Conservation (phyloP, 2,113 vertebrate species). For the Clarias magur region DNA sequence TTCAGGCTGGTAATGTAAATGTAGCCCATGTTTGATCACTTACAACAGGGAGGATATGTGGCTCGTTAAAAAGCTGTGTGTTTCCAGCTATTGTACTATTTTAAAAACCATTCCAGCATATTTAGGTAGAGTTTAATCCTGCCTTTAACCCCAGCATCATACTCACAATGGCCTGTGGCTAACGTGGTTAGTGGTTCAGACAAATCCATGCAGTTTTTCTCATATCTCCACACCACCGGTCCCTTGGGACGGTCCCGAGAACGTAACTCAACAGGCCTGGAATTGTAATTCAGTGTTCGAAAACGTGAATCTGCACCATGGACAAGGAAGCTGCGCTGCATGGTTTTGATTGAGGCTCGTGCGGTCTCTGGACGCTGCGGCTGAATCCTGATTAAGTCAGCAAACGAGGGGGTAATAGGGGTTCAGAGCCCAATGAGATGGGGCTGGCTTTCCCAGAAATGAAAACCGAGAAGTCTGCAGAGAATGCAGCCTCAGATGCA, state of each 20-base stretch:
- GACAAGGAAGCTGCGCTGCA: constrained; percentile 59
- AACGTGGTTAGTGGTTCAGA: constrained; percentile 35
- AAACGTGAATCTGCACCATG: constrained; percentile 60
- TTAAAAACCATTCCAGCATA: constrained; percentile 9
- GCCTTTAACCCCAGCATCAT: constrained; percentile 25
- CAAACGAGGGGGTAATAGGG: constrained; percentile 60
- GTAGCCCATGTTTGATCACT: neutral
- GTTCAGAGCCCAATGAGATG: constrained; percentile 67
- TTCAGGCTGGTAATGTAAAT: too few relatives aligned
- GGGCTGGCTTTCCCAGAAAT: constrained; percentile 75
- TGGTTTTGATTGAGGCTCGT: constrained; percentile 69
- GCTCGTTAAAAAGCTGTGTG: neutral
- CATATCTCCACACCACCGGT: neutral
- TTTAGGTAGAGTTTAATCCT: constrained; percentile 10
- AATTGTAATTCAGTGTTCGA: constrained; percentile 56
- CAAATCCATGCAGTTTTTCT: constrained; percentile 39
- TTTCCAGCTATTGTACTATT: constrained; percentile 20
- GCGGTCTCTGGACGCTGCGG: constrained; percentile 70
- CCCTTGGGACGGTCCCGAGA: constrained; percentile 46
- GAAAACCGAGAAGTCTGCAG: constrained; percentile 68
- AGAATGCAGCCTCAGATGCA: constrained; percentile 27
- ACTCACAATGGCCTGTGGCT: constrained; percentile 23
- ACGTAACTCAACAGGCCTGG: constrained; percentile 61
- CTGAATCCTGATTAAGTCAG: constrained; percentile 70
- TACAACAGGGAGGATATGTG: neutral